Percentiles rank a stretch among this genome's conserved stretches.
Conservation (phyloP, 2,113 vertebrate genomes). For the Pelecanoides urinatrix region DNA sequence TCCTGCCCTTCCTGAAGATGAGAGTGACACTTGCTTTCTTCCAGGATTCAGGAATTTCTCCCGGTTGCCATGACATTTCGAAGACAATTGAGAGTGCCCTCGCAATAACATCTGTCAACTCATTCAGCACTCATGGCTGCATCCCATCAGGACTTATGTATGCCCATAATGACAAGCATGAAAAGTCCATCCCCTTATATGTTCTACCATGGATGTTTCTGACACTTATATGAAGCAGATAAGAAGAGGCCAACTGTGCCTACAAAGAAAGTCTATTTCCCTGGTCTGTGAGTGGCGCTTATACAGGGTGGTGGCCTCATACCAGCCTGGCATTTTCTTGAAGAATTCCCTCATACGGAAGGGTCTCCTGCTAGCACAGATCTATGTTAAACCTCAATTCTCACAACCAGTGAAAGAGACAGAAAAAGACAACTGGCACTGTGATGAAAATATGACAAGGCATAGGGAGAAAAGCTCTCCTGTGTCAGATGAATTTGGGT, state of each 20-base stretch:
- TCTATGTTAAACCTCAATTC: background rate
- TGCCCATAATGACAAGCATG: background rate
- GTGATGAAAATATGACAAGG: background rate
- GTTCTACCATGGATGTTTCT: background rate
- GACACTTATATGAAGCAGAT: background rate
- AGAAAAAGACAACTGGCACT: background rate
- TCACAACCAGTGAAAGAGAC: background rate
- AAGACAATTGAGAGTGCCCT: background rate
- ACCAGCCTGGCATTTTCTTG: background rate
- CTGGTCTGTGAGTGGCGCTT: background rate
- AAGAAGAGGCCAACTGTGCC: background rate
- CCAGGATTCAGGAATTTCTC: background rate
- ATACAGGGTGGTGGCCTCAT: background rate
- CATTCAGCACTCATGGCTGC: background rate
- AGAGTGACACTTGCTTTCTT: background rate
- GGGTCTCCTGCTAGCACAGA: background rate
- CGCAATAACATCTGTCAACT: background rate
- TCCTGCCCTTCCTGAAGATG: background rate
- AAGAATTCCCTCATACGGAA: background rate
- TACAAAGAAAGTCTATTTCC: background rate
- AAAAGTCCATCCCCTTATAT: background rate
- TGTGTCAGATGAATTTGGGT: background rate
- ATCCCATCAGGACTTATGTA: background rate
- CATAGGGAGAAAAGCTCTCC: background rate
- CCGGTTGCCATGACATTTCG: background rate